phyloP scores from a whole-genome alignment of 2,888 invertebrate species.

The Trichopria drosophilae region DNA sequence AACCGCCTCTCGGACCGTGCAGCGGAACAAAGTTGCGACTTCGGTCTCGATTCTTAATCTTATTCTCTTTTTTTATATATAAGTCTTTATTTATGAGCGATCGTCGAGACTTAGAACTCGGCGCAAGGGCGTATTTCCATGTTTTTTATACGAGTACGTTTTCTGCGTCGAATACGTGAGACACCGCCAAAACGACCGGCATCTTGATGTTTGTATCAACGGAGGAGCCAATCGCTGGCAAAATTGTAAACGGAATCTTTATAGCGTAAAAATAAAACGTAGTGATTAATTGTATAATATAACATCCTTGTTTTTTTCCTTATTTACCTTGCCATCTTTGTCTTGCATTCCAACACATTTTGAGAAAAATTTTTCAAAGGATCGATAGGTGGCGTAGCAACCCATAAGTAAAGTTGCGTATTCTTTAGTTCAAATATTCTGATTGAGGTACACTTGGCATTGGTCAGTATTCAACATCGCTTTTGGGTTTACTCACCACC shows the following conservation, averaged over 20 bases:
- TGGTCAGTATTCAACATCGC: too few relatives aligned
- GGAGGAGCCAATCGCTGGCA: slow-evolving; percentile 24
- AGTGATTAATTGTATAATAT: slow-evolving; percentile 48
- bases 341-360: too few relatives aligned
- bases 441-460: too few relatives aligned
- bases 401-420: too few relatives aligned
- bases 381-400: too few relatives aligned
- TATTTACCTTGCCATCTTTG: slow-evolving; percentile 24
- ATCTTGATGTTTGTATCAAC: slow-evolving; percentile 17
- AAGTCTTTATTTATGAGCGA: slow-evolving; percentile 34
- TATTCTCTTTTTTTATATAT: slow-evolving; percentile 27
- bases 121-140: slow-evolving; percentile 26
- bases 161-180: slow-evolving; percentile 18
- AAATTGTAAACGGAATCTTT: slow-evolving; percentile 34
- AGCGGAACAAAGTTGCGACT: slow-evolving; percentile 19
- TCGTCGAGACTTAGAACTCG: slow-evolving; percentile 27
- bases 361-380: too few relatives aligned
- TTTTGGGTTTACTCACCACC: too few relatives aligned
- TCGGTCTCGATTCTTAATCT: slow-evolving; percentile 26
- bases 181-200: not conserved
- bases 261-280: slow-evolving; percentile 53
- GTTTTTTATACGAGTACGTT: slow-evolving; percentile 26
- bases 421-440: too few relatives aligned
- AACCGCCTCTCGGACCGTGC: slow-evolving; percentile 16
- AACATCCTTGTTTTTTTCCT: slow-evolving; percentile 24